Conservation (phyloP, 2,797 vertebrate genomes). For the Cossypha caffra region DNA sequence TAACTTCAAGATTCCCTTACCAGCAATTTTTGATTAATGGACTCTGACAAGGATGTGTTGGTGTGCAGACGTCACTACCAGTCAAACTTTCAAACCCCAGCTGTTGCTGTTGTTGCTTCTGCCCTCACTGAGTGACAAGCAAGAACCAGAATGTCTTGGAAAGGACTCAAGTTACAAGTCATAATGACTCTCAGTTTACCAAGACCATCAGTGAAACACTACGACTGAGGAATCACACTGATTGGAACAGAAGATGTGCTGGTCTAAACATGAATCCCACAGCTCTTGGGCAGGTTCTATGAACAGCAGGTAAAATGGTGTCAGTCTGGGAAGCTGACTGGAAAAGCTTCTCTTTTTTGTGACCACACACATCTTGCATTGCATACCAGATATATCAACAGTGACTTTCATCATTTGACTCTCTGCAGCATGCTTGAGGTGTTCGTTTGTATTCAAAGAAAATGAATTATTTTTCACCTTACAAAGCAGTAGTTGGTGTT, state of each 20-base stretch:
- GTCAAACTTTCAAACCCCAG: background rate
- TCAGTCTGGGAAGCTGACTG: background rate
- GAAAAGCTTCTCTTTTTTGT: background rate
- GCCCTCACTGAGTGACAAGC: background rate
- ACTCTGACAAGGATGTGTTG: background rate
- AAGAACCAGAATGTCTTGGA: background rate
- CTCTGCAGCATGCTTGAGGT: background rate
- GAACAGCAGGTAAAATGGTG: constrained; percentile 29
- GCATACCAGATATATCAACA: background rate
- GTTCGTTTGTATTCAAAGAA: background rate
- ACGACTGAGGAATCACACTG: background rate
- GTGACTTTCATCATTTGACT: background rate
- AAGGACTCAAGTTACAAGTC: background rate
- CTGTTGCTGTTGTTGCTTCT: constrained; percentile 19
- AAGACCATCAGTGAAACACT: background rate
- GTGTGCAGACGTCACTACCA: background rate
- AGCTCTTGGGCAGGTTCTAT: constrained; percentile 2
- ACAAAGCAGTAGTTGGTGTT: background rate
- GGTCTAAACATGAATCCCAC: background rate
- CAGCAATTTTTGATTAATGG: background rate
- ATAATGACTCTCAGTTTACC: background rate
- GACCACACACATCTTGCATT: background rate
- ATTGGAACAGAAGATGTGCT: background rate
- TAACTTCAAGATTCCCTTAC: background rate
- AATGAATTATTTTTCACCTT: background rate